Evolutionary conservation across 2,113 vertebrate genomes (phyloP).

Genomic region (Alligator sinensis): DNA sequence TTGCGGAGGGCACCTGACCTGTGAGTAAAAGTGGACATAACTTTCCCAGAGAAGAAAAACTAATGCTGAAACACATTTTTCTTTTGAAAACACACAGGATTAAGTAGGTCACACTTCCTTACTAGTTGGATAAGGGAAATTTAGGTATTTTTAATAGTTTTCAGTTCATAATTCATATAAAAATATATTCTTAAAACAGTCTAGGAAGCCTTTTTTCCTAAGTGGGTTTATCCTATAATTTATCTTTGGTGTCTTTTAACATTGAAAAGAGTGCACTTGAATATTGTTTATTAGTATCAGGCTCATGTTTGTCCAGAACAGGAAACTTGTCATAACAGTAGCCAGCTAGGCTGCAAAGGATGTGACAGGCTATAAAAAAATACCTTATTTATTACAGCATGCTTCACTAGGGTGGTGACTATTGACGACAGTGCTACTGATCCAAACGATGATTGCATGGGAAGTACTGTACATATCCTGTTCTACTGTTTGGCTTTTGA

Average conservation of each 20-base stretch:
- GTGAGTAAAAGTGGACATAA: neutral
- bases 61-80: neutral
- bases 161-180: neutral
- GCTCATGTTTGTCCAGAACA: neutral
- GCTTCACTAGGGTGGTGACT: slow-evolving; percentile 23
- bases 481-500: neutral
- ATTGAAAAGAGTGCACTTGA: neutral
- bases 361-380: neutral
- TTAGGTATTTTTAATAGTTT: neutral
- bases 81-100: neutral
- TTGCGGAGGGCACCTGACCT: neutral
- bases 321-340: neutral
- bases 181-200: neutral
- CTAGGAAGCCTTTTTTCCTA: neutral
- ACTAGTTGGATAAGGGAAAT: neutral
- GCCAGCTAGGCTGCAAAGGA: neutral
- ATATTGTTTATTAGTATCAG: neutral
- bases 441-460: neutral
- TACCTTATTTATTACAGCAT: neutral
- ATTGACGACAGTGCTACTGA: neutral
- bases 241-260: neutral
- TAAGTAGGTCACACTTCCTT: neutral
- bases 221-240: neutral
- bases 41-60: neutral
- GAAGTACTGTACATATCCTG: neutral